Percentiles rank a stretch among this genome's conserved stretches.
These are phyloP conservation scores for Hippolais icterina DNA, from an alignment of 2,113 vertebrate species.

Conservation along the genomic window DNA sequence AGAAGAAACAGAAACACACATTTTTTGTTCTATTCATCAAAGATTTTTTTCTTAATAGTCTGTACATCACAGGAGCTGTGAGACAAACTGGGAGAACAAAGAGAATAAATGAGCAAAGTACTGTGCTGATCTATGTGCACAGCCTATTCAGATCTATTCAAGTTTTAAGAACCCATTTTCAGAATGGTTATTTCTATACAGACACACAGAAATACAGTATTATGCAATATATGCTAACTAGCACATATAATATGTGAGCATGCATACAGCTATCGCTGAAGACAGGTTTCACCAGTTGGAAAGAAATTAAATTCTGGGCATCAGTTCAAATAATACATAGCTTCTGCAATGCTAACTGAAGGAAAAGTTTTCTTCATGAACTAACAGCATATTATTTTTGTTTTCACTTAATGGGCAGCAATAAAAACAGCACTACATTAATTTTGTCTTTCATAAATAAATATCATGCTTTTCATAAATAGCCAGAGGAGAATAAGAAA, in stretches of 20 bases:
- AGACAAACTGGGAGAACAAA: not conserved
- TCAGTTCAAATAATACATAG: not conserved
- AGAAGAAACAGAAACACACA: not conserved
- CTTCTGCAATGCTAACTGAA: not conserved
- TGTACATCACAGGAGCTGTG: not conserved
- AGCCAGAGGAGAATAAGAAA: not conserved
- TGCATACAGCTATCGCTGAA: not conserved
- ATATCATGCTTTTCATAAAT: not conserved
- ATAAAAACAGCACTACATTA: not conserved
- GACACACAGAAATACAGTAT: not conserved
- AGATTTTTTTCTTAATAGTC: not conserved
- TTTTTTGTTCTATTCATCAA: not conserved
- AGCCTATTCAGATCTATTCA: not conserved
- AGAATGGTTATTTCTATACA: not conserved
- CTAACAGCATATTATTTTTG: not conserved
- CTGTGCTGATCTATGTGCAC: not conserved
- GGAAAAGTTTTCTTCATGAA: not conserved
- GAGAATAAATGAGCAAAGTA: not conserved
- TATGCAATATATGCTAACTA: not conserved
- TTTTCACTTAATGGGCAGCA: not conserved
- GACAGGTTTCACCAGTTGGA: not conserved
- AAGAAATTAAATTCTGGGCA: not conserved
- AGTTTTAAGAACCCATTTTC: not conserved
- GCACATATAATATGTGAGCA: not conserved
- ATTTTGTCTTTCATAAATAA: not conserved